Base-by-base conservation (phyloP, 2,797 vertebrate genomes). In the Coreius guichenoti region DNA sequence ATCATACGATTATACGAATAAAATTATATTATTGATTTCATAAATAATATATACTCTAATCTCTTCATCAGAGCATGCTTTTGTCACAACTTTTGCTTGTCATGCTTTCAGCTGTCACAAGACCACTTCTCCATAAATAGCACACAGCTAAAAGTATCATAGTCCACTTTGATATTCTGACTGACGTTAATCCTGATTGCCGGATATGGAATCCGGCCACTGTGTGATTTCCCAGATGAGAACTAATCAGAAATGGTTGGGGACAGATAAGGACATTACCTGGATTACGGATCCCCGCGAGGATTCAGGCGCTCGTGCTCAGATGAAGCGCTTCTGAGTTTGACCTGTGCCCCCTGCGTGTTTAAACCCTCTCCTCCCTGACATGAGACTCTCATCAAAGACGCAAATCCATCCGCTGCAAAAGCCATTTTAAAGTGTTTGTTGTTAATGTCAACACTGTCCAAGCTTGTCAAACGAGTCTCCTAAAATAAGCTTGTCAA, bases 241-340 rank as follows among this genome's bases (percentile, higher is more conserved):
- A 93, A 94, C 92, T 94, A 93, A 94, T 95, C 93, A 93, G 92
- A 91, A 91, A 87, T 85, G 81, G 89, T 90, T 88, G 84, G 73
- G 90, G 31, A 87, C 85, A 89, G 91, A 92, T 94, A 92, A 94
- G 89, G 92, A 90, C 88, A 92, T 95, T 94, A 95, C 92, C 91
- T 88, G 90, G 92, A 94, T 94, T 92, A 94, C 89, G 9, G 77
- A 65, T 51, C 21, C 33, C 36, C 5, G 12, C 4, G 84, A 78
- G 63, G 80, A 85, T 54, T 75, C 47, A 33, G 17, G 47, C 11
- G 29, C 26, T 75, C 70, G 49, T 78, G 87, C 31, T 19, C 75
- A 87, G 76, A 83, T 86, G 56, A 83, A 85, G 54, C 45, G 80
- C 80, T 81, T 76, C 61, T 76, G 69, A 23, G 26, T 51, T 72